Evolutionary conservation across 2,888 invertebrate species (phyloP), one percentile per base, ranked within the genome.

Genomic region (Nymphalis urticae): DNA sequence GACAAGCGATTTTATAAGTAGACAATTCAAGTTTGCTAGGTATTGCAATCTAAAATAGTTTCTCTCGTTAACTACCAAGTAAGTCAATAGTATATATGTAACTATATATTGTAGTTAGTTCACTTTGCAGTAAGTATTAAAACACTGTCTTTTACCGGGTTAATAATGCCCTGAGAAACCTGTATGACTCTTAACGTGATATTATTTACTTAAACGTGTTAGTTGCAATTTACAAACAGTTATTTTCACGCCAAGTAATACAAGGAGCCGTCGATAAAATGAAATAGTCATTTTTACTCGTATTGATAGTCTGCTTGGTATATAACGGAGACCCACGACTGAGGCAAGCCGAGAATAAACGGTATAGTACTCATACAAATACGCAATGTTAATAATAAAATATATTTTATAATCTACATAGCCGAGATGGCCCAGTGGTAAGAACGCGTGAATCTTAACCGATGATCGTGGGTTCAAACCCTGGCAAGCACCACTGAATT

Each of bases 221-320:
- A 56, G 32, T 56, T 56, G 27, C 32, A 56, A 56, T 56, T 56
- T 56, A 32, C 27, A 56, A 56, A 17, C 54, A 56, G 54, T 56
- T 56, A 56, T 56, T 56, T 56, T 17, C 54, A 56, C 27, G 24
- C 54, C 32, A 56, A 56, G 54, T n/a, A 56, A 56, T 9, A 32
- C 27, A 53, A 53, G 24, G 13, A 56, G 27, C 54, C 27, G 54
- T 32, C 16, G 32, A 32, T 56, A n/a, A 42, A 42, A 42, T 56
- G 54, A 32, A 56, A 32, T 56, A 27, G 54, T 7, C n/a, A 56
- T 32, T 53, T 53, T 56, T 56, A 2, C 54, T 27, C 8, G 51
- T 19, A 51, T 32, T 24, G 32, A 24, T 53, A 24, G 27, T 27
- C 32, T 32, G 17, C 17, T 56, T n/a, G 53, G 51, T 51, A 53